These are phyloP conservation scores for Styela plicata DNA, from an alignment of 23 tunicate genomes.

Conservation along the genomic window DNA sequence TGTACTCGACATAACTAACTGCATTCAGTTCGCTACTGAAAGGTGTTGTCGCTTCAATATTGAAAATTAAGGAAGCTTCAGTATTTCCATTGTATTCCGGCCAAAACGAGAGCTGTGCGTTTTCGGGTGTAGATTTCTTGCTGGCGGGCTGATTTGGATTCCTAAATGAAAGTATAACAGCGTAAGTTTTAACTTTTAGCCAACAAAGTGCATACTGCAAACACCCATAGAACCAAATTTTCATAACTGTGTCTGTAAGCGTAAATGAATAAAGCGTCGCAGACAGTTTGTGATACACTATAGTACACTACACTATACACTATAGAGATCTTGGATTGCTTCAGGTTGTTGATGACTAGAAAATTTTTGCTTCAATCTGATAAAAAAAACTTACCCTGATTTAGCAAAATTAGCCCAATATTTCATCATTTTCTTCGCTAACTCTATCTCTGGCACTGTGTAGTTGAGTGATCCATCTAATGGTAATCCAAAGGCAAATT, in stretches of 20 bases:
- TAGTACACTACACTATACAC: too few relatives aligned
- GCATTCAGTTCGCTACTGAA: neutral
- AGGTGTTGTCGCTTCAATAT: neutral
- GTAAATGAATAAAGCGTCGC: too few relatives aligned
- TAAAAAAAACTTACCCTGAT: slow-evolving; percentile 54
- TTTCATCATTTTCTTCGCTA: slow-evolving; percentile 54
- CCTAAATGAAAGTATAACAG: neutral
- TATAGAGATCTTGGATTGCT: too few relatives aligned
- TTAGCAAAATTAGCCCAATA: slow-evolving; percentile 88
- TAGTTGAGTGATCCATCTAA: slow-evolving; percentile 43
- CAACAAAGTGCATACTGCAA: too few relatives aligned
- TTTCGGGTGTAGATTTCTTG: neutral
- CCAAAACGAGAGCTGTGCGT: neutral
- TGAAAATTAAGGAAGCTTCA: neutral
- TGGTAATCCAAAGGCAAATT: slow-evolving; percentile 74
- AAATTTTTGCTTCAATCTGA: too few relatives aligned
- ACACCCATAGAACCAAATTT: too few relatives aligned
- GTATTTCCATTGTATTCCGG: neutral
- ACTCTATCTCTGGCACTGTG: slow-evolving; percentile 34
- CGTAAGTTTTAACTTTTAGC: too few relatives aligned
- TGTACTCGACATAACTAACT: neutral
- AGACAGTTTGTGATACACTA: too few relatives aligned
- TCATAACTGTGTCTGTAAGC: too few relatives aligned
- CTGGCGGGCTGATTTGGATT: neutral
- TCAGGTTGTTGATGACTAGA: too few relatives aligned